These are phyloP conservation scores for Drosophila gaucha DNA, from an alignment of 2,888 invertebrate species.

Conservation along the genomic window DNA sequence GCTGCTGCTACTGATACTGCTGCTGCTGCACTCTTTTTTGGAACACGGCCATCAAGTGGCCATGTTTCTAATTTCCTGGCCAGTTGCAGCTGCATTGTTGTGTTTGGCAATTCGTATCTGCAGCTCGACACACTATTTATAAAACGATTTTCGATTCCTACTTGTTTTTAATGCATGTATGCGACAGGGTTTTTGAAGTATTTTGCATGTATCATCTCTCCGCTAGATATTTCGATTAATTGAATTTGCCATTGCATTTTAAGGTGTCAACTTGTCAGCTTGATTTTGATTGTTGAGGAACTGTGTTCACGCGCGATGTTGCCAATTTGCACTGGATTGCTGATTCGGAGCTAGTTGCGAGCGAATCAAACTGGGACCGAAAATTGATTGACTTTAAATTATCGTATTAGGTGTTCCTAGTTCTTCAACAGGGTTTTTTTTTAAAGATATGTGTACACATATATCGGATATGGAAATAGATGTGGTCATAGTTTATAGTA, in stretches of 20 bases:
- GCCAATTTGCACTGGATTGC: background rate
- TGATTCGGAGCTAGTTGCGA: background rate
- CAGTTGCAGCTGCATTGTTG: conserved; percentile 42
- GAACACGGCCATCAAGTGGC: conserved; percentile 55
- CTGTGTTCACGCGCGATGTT: background rate
- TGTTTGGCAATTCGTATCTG: conserved; percentile 47
- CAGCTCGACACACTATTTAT: conserved; percentile 59
- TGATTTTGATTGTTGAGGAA: background rate
- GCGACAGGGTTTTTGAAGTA: background rate
- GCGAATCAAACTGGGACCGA: background rate
- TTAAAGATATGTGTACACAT: too few relatives aligned
- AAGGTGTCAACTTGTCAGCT: conserved; percentile 32
- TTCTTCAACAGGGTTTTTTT: too few relatives aligned
- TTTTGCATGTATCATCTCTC: background rate
- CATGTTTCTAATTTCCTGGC: conserved; percentile 74
- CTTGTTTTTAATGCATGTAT: conserved; percentile 45
- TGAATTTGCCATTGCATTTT: conserved; percentile 57
- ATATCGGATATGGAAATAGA: too few relatives aligned
- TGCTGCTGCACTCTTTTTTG: conserved; percentile 22
- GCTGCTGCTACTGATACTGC: conserved; percentile 11
- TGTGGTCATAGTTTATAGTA: too few relatives aligned
- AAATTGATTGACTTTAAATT: background rate
- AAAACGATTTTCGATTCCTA: conserved; percentile 59
- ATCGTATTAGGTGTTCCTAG: too few relatives aligned
- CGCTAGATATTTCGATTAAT: conserved; percentile 62